phyloP scores from a whole-genome alignment of 2,888 invertebrate genomes.

The Leptinotarsa juncta region DNA sequence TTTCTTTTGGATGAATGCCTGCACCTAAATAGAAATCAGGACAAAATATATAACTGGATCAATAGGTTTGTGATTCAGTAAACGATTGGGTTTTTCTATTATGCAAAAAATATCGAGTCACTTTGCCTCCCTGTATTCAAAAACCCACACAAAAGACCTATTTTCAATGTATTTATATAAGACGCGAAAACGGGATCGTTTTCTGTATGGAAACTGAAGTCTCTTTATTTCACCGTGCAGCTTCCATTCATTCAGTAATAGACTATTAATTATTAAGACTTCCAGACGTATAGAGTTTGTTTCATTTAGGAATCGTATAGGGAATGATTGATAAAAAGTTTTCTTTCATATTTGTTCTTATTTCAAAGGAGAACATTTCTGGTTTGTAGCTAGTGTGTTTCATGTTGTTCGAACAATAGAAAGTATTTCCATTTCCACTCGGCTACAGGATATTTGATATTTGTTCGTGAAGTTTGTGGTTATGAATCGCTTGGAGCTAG shows the following conservation, averaged over 20 bases:
- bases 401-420: conserved; percentile 23
- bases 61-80: too few relatives aligned
- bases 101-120: background rate
- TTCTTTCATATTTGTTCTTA: conserved; percentile 45
- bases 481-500: conserved; percentile 9
- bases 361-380: conserved; percentile 36
- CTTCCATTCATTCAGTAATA: conserved; percentile 53
- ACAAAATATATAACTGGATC: too few relatives aligned
- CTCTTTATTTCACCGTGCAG: conserved; percentile 49
- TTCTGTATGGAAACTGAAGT: conserved; percentile 50
- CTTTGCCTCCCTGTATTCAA: background rate
- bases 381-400: background rate
- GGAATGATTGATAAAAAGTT: conserved; percentile 49
- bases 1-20: too few relatives aligned
- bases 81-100: too few relatives aligned
- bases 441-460: conserved; percentile 17
- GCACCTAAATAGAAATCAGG: too few relatives aligned
- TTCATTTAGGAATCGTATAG: conserved; percentile 49
- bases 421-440: conserved; percentile 17
- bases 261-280: conserved; percentile 53
- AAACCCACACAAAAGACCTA: conserved; percentile 14
- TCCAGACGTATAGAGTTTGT: conserved; percentile 48
- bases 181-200: conserved; percentile 39
- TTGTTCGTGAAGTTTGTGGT: conserved; percentile 13
- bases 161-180: conserved; percentile 32